phyloP scores from a whole-genome alignment of 2,113 vertebrate genomes.

The Ibidorhyncha struthersii region DNA sequence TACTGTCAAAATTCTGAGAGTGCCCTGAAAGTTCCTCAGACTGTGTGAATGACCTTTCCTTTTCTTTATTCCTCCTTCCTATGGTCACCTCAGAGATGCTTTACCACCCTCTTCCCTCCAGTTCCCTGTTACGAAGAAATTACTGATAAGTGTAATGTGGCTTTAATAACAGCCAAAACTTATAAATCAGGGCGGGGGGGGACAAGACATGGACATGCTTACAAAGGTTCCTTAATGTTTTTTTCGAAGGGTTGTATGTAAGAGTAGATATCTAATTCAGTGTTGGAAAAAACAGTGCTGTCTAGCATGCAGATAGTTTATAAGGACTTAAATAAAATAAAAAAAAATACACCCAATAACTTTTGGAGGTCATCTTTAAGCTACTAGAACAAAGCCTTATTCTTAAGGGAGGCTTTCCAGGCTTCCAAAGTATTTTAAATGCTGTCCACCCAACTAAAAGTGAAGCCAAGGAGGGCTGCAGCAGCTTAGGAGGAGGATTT shows the following conservation, averaged over 20 bases:
- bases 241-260: not conserved
- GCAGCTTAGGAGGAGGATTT: not conserved
- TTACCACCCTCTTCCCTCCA: not conserved
- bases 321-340: not conserved
- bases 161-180: not conserved
- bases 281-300: not conserved
- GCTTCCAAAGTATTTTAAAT: not conserved
- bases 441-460: not conserved
- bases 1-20: not conserved
- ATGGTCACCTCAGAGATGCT: not conserved
- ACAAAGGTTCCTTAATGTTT: not conserved
- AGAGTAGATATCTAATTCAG: not conserved
- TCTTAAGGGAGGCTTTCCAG: conserved; percentile 10
- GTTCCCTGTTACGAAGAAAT: not conserved
- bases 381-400: conserved; percentile 8
- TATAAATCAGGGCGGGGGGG: not conserved
- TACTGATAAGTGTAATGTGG: not conserved
- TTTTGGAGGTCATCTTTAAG: conserved; percentile 45
- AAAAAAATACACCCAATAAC: not conserved
- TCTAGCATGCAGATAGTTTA: not conserved
- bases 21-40: not conserved
- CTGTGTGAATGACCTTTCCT: not conserved
- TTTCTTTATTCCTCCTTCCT: not conserved
- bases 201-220: not conserved
- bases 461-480: not conserved